Base-by-base conservation (phyloP, 1,140 invertebrate genomes). In the Acromyrmex heyeri region DNA sequence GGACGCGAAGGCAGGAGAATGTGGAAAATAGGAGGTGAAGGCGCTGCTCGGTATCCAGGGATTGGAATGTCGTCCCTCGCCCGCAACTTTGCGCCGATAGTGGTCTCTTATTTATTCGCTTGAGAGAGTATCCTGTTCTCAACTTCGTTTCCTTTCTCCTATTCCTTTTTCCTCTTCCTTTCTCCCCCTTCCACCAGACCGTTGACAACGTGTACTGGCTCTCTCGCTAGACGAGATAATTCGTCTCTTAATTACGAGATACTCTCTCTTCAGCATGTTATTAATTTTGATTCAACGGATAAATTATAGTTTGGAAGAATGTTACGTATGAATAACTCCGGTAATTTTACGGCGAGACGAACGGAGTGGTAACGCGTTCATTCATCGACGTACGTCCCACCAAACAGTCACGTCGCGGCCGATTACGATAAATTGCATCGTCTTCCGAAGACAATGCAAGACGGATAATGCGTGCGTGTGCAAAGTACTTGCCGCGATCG, bases 41-140 rank as follows among this genome's bases (percentile, higher is more conserved):
- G 86, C 61, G 87, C 64, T 67, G 70, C 75, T 72, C 69, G 77
- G 89, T 87, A 86, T 89, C 79, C 87, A 59, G 50, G 12, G 89
- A 85, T 81, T 89, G 90, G 90, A 91, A 91, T 91, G 90, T 91
- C 83, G 90, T 89, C 77, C 61, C 89, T 89, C 90, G 88, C 83
- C 75, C 77, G 89, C 90, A 90, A 91, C 90, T 88, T 90, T 90
- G 69, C 72, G 85, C 87, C 79, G 77, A 89, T 91, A 88, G 57
- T 72, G 57, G 59, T 81, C 50, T 79, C 81, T 85, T 88, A 55
- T 77, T 90, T 83, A 64, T 81, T 88, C 86, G 14, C 75, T 48
- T 44, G 55, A 44, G 38, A 44, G 38, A 76, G 48, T 77, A 79
- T 88, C 87, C 55, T 85, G 85, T 67, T 81, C 72, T 69, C 55